phyloP scores from a whole-genome alignment of 2,113 vertebrate genomes.

The Grus americana region DNA sequence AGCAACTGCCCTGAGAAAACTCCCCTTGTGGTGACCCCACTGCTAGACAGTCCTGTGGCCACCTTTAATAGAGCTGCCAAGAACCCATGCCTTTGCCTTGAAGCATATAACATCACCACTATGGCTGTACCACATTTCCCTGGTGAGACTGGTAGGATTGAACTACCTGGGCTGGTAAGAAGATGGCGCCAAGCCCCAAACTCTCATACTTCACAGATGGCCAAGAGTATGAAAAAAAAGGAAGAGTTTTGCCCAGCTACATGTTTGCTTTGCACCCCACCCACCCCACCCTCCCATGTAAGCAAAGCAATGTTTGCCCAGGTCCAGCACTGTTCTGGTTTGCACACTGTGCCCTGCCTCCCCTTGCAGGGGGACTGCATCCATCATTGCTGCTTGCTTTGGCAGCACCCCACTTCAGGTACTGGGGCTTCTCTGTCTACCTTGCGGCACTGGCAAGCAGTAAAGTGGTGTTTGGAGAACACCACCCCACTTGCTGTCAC shows the following conservation, averaged over 20 bases:
- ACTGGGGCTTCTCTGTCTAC: background rate
- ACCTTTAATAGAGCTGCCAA: background rate
- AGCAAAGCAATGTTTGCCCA: background rate
- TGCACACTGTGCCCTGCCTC: background rate
- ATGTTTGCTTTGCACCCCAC: background rate
- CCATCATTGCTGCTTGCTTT: background rate
- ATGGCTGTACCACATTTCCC: background rate
- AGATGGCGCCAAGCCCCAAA: background rate
- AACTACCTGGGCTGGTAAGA: background rate
- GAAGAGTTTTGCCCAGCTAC: background rate
- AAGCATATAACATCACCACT: background rate
- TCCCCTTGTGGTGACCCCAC: background rate
- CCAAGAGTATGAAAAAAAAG: background rate
- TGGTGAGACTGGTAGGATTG: background rate
- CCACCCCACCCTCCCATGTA: background rate
- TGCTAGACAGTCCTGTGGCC: background rate
- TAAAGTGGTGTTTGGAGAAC: background rate
- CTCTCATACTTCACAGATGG: background rate
- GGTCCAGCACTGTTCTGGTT: background rate
- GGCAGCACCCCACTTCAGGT: background rate
- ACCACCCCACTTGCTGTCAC: fast-evolving
- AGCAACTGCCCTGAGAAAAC: background rate
- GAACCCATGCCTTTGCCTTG: background rate
- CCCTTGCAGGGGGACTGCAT: background rate
- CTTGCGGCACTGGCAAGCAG: fast-evolving